Base-by-base conservation (phyloP, 2,888 invertebrate genomes). In the Conistra vaccinii region DNA sequence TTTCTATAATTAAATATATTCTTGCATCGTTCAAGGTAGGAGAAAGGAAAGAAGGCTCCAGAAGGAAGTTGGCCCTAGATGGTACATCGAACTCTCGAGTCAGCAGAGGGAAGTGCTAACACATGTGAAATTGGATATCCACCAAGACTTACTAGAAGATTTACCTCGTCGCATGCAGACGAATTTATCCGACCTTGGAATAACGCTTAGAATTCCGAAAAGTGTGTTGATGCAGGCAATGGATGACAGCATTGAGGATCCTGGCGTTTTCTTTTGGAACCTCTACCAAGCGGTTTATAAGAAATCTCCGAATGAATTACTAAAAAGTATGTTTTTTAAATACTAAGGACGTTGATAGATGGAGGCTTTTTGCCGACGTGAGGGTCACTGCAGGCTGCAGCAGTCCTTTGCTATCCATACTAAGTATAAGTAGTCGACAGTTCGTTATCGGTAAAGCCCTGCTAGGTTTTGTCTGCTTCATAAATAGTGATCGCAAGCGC, bases 201-300 rank as follows among this genome's bases (percentile, higher is more conserved):
- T 96, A 20, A 94, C 93, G 1, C 81, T 92, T 32, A 93, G 88
- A 78, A 86, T 95, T 72, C 88, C 92, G 4, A 93, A 83, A 63
- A 65, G 79, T 4, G 67, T 91, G 26, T 85, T 96, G 39, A 91
- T 96, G 92, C 77, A 89, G 3, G 92, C 94, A 2, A 94, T 96
- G 94, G 77, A 68, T 0, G 87, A 90, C 4, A 92, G 93, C 2
- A 65, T 90, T 20, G 91, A 92, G 68, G 95, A 96, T 61, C 92
- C 96, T 2, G 96, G 95, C 2, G 87, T 95, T n/a, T 96, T 96
- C 85, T 92, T 96, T 73, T 96, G 96, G 95, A 92, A 92, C 84
- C 89, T 96, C 0, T 96, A 95, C 73, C 89, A 90, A 26, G 88
- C 90, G 14, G 78, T 93, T 76, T 96, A 94, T 86, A 94, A 94